phyloP scores from a whole-genome alignment of 2,113 vertebrate species.

The Siniperca chuatsi region DNA sequence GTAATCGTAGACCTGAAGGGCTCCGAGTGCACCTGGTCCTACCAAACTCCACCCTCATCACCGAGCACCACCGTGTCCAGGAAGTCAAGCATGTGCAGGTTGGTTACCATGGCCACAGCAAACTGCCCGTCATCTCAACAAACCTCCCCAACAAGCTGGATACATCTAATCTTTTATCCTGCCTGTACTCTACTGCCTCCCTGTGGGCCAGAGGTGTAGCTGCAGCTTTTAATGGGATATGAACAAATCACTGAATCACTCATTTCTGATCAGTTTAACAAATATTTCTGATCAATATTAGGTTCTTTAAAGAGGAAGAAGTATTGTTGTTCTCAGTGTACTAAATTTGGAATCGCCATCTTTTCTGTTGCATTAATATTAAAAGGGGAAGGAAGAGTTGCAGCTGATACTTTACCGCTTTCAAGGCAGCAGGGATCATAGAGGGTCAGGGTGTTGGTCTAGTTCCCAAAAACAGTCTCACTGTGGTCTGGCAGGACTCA shows the following conservation, averaged over 20 bases:
- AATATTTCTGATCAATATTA: neutral
- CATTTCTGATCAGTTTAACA: neutral
- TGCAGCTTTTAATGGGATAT: neutral
- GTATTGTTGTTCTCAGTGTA: neutral
- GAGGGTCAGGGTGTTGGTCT: neutral
- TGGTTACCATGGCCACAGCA: conserved; percentile 56
- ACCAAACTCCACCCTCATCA: conserved; percentile 95
- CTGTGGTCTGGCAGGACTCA: neutral
- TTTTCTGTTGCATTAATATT: too few relatives aligned
- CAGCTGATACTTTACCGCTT: neutral
- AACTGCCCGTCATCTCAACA: neutral
- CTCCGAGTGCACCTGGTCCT: conserved; percentile 95
- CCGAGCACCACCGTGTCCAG: conserved; percentile 95
- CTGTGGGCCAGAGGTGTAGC: neutral
- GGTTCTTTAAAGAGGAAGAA: neutral
- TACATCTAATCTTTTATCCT: neutral
- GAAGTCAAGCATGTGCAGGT: conserved; percentile 98
- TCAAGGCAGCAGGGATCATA: neutral
- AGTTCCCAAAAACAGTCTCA: neutral
- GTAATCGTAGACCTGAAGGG: conserved; percentile 95
- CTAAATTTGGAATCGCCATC: too few relatives aligned
- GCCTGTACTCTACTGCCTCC: conserved; percentile 6
- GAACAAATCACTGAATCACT: too few relatives aligned
- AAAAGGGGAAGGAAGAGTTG: neutral
- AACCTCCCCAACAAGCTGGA: neutral